A percentile compares a stretch with the other conserved stretches of the same genome.
phyloP scores from a whole-genome alignment of 2,797 vertebrate genomes.

The Ibycter americanus region DNA sequence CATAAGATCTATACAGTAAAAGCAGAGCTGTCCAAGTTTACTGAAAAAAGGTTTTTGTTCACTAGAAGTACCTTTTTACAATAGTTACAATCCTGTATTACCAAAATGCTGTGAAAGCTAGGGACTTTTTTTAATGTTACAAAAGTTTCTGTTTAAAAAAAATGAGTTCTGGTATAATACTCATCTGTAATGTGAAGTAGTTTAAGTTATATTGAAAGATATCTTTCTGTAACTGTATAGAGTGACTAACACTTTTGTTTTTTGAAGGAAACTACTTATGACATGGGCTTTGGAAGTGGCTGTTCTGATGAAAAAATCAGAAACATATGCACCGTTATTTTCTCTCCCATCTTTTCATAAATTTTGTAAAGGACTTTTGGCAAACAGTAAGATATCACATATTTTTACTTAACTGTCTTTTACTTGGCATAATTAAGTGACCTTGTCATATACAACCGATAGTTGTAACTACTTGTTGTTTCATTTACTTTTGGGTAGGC shows the following conservation, averaged over 20 bases:
- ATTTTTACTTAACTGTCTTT: neutral
- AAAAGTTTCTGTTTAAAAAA: neutral
- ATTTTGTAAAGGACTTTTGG: constrained; percentile 94
- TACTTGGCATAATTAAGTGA: neutral
- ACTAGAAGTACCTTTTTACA: neutral
- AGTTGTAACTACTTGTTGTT: neutral
- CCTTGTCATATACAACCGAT: neutral
- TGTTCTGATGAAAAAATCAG: constrained; percentile 93
- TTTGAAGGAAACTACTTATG: constrained; percentile 89
- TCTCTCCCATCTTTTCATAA: constrained; percentile 92
- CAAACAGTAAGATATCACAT: constrained; percentile 84
- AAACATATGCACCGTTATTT: constrained; percentile 93
- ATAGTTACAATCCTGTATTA: neutral
- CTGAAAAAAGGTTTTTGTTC: neutral
- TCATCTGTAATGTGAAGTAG: neutral
- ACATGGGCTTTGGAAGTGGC: constrained; percentile 96
- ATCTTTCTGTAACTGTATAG: neutral
- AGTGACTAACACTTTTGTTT: neutral
- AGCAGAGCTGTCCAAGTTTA: neutral
- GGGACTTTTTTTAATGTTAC: neutral
- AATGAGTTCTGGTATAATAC: neutral
- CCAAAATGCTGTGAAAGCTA: neutral
- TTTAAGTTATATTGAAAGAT: neutral
- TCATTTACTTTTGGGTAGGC: neutral
- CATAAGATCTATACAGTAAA: neutral